Conservation (phyloP, 1,140 invertebrate species). For the Druon quercuslanigerum region DNA sequence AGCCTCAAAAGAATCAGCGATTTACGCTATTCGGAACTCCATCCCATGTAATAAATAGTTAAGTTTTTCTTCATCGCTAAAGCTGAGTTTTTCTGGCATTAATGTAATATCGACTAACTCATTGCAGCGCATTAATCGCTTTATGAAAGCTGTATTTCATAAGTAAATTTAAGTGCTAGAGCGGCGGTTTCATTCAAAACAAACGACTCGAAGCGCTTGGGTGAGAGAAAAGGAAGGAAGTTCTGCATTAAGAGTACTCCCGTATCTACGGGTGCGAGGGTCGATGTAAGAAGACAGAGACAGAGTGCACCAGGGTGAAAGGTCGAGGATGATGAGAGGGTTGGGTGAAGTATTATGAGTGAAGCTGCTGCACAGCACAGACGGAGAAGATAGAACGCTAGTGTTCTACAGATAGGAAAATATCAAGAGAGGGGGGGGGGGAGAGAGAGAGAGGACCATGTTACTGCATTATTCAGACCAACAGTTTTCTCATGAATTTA, state of each 20-base stretch:
- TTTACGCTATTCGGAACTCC: too few species aligned
- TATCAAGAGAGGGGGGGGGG: not conserved
- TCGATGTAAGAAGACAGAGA: slow-evolving; percentile 28
- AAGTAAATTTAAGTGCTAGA: slow-evolving; percentile 29
- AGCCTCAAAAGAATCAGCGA: too few species aligned
- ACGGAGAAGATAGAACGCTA: slow-evolving; percentile 12
- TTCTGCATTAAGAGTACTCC: not conserved
- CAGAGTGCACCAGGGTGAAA: slow-evolving; percentile 10
- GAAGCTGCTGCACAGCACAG: not conserved
- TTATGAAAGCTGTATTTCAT: slow-evolving; percentile 21
- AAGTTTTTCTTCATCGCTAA: not conserved
- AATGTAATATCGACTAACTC: slow-evolving; percentile 24
- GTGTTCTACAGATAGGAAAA: slow-evolving; percentile 5
- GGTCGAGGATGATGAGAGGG: slow-evolving; percentile 27
- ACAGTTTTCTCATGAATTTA: slow-evolving; percentile 29
- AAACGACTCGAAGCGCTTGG: slow-evolving; percentile 25
- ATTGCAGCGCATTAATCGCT: slow-evolving; percentile 30
- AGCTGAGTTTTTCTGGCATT: not conserved
- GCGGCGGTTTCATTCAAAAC: slow-evolving; percentile 29
- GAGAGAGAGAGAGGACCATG: not conserved
- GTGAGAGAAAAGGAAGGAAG: slow-evolving; percentile 24
- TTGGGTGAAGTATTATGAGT: slow-evolving; percentile 22
- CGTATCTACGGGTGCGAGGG: not conserved
- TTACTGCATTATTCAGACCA: slow-evolving; percentile 29
- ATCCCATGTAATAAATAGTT: too few species aligned